Evolutionary conservation across 2,113 vertebrate species (phyloP).

Genomic region (Chaetodon auriga): DNA sequence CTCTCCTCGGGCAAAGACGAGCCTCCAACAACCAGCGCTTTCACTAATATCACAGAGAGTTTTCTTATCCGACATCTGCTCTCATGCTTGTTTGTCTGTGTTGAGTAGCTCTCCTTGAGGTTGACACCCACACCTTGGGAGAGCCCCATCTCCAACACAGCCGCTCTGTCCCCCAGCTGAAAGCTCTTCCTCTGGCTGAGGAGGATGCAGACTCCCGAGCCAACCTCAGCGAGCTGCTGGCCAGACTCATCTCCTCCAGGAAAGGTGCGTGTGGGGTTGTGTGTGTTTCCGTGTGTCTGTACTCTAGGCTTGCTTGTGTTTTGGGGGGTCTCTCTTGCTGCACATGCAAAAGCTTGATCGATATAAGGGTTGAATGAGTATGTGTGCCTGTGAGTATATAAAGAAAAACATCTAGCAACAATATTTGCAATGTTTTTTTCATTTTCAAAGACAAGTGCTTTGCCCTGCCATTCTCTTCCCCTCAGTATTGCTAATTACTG

Average conservation of each 20-base stretch:
- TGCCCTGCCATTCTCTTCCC: slow-evolving; percentile 35
- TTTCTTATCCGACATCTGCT: not conserved
- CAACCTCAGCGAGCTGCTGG: slow-evolving; percentile 89
- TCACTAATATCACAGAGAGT: not conserved
- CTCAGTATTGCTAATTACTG: slow-evolving; percentile 64
- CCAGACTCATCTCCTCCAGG: slow-evolving; percentile 89
- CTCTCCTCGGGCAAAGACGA: not conserved
- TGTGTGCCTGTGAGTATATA: not conserved
- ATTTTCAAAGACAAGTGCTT: slow-evolving; percentile 41
- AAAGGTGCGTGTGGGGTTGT: slow-evolving; percentile 86
- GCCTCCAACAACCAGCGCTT: not conserved
- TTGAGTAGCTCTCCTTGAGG: slow-evolving; percentile 58
- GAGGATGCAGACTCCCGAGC: slow-evolving; percentile 83
- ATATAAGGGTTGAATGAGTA: not conserved
- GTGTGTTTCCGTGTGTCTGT: not conserved
- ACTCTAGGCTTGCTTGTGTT: not conserved
- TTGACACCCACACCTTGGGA: slow-evolving; percentile 52
- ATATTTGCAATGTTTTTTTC: slow-evolving; percentile 23
- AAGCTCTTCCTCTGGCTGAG: slow-evolving; percentile 76
- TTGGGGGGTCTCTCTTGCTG: not conserved
- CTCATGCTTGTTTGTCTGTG: not conserved
- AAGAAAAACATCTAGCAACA: slow-evolving; percentile 25
- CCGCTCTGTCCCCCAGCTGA: slow-evolving; percentile 82
- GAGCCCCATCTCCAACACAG: slow-evolving; percentile 74
- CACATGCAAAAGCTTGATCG: not conserved